Conservation (phyloP, 2,113 vertebrate species). For the Oxyruncus cristatus region DNA sequence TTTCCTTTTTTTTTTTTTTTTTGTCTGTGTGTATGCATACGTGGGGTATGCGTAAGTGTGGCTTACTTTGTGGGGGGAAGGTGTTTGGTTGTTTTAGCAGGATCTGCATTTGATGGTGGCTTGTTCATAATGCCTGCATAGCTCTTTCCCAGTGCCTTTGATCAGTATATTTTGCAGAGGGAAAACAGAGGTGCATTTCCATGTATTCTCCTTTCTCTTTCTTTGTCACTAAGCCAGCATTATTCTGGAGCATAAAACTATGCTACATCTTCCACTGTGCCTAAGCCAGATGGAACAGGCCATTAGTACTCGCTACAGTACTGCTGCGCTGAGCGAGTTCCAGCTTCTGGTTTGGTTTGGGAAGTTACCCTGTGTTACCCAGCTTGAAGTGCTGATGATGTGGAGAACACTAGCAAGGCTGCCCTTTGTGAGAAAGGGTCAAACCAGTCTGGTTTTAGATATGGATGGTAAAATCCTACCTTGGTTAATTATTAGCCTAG, state of each 20-base stretch:
- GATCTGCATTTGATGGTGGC: not conserved
- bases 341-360: not conserved
- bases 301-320: not conserved
- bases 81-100: not conserved
- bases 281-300: not conserved
- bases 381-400: not conserved
- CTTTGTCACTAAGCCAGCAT: not conserved
- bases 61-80: not conserved
- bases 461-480: not conserved
- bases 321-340: fast-evolving
- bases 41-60: fast-evolving
- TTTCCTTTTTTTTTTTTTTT: not conserved
- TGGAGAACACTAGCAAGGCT: not conserved
- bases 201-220: not conserved
- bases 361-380: not conserved
- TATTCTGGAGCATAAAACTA: not conserved
- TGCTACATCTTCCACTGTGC: not conserved
- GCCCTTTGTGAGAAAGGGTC: not conserved
- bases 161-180: not conserved
- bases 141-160: not conserved
- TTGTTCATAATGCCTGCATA: not conserved
- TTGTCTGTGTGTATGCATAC: not conserved
- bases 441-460: not conserved
- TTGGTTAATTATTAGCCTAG: not conserved
- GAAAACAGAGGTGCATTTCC: not conserved